Evolutionary conservation across 2,113 vertebrate genomes (phyloP).

Genomic region (Pholis gunnellus): DNA sequence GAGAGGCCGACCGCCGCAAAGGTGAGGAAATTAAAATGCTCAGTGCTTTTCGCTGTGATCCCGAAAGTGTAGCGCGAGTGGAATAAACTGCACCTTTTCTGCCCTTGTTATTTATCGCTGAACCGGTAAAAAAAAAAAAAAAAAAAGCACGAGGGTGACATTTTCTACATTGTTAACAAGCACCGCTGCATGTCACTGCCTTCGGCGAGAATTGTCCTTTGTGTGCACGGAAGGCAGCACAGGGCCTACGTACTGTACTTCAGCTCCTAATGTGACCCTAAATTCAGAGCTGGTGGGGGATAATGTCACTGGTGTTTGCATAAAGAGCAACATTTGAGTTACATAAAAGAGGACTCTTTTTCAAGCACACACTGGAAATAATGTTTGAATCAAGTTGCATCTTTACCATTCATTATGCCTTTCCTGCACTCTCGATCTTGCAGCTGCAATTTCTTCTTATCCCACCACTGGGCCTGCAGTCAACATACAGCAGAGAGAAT

Average conservation of each 20-base stretch:
- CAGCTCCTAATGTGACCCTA: constrained; percentile 31
- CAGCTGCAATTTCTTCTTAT: background rate
- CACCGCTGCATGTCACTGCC: constrained; percentile 46
- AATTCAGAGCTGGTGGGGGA: constrained; percentile 36
- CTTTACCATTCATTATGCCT: background rate
- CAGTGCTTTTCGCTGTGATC: constrained; percentile 34
- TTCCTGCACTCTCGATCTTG: background rate
- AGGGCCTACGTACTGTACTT: constrained; percentile 43
- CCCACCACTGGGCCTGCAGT: background rate
- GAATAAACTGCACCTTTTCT: constrained; percentile 51
- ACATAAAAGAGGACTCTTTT: background rate
- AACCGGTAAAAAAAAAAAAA: constrained; percentile 34
- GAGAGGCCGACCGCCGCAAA: constrained; percentile 44
- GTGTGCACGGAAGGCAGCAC: constrained; percentile 33
- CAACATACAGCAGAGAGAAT: background rate
- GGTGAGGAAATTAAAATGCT: constrained; percentile 68
- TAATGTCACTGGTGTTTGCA: constrained; percentile 25
- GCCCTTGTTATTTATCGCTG: constrained; percentile 53
- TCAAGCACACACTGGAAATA: background rate
- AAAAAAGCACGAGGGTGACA: constrained; percentile 52
- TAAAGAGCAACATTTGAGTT: constrained; percentile 12
- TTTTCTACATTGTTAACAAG: constrained; percentile 72
- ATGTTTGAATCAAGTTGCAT: background rate
- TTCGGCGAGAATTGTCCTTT: constrained; percentile 71
- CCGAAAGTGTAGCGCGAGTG: constrained; percentile 32